Base-by-base conservation (phyloP, 2,888 invertebrate species). In the Caenorhabditis virilis region DNA sequence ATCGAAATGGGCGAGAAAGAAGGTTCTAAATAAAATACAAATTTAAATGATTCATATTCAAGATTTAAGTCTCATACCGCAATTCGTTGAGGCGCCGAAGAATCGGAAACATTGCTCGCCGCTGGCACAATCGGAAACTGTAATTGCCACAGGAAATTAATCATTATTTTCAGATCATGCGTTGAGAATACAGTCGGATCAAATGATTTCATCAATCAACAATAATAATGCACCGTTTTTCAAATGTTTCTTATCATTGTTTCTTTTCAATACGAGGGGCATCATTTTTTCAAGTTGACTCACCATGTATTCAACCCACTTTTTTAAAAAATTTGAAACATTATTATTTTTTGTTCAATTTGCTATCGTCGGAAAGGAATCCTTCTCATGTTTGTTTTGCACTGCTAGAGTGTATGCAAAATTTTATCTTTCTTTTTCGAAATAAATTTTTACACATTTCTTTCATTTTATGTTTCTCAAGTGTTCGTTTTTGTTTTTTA, bases 1-100 rank as follows among this genome's bases (percentile, higher is more conserved):
- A 65, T 30, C 78, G 78, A 64, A 82, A 79, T 6, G 79, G 83
- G 35, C 77, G 68, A 11, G 82, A 69, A 35, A 83, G 59, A 56
- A 83, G 80, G 50, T 78, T 79, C 79, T 80, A 63, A 58, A 79
- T 59, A n/a, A n/a, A n/a, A n/a, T n/a, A n/a, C n/a, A n/a, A n/a
- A n/a, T n/a, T n/a, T n/a, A n/a, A n/a, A n/a, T n/a, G n/a, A n/a
- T n/a, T n/a, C n/a, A n/a, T n/a, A n/a, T n/a, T n/a, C n/a, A n/a
- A n/a, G n/a, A n/a, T n/a, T n/a, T n/a, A n/a, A 52, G 39, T 53
- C 36, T 25, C 60, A 56, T 2, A 66, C 66, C 53, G 61, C 57
- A 47, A 66, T 66, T 27, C 54, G 42, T 22, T 55, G 55, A 0
- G 57, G 51, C 20, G 66, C 54, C 20, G 61, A 50, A 13, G 66